A percentile compares a stretch with the other conserved stretches of the same genome.
These are phyloP conservation scores for Carollia perspicillata DNA, from an alignment of 2,113 vertebrate species.

Conservation along the genomic window DNA sequence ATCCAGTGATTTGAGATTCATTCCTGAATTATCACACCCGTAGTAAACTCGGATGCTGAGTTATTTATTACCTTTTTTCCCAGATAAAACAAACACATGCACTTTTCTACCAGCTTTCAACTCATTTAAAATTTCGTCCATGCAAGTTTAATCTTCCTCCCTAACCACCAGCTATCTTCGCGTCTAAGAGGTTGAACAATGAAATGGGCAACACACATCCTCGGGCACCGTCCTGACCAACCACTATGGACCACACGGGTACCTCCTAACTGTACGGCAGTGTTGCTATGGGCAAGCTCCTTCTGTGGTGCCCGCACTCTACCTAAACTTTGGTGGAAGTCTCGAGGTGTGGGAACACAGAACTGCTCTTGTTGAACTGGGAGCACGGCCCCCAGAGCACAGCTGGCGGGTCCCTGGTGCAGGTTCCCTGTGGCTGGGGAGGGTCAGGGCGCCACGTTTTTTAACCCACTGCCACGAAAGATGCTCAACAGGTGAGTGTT, in stretches of 20 bases:
- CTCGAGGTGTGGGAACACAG: background rate
- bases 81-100: background rate
- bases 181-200: background rate
- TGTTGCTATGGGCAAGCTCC: background rate
- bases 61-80: background rate
- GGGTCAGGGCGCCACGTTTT: rapidly evolving
- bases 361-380: background rate
- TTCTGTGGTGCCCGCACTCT: background rate
- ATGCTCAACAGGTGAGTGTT: background rate
- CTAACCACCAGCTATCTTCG: background rate
- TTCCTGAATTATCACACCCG: background rate
- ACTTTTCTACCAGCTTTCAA: background rate
- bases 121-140: background rate
- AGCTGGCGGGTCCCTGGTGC: background rate
- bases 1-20: background rate
- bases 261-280: no score
- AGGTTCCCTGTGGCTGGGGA: background rate
- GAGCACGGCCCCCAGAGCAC: background rate
- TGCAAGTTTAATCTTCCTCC: background rate
- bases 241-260: rapidly evolving
- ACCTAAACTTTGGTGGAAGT: background rate
- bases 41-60: background rate
- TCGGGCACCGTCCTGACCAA: rapidly evolving
- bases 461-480: background rate
- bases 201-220: background rate